Evolutionary conservation across 2,113 vertebrate species (phyloP).

Genomic region (Falco punctatus): DNA sequence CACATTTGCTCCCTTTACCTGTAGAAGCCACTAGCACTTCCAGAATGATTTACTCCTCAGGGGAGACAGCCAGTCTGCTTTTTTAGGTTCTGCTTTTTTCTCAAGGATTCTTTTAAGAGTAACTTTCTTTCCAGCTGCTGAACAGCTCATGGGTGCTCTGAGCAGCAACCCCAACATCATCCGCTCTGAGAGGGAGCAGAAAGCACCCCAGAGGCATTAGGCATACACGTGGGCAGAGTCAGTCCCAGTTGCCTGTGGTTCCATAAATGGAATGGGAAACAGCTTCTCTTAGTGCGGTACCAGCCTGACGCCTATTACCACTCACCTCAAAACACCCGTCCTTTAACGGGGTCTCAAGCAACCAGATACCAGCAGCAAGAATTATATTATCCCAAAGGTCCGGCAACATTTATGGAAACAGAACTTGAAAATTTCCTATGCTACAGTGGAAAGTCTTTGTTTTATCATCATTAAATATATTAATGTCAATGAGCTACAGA

Average conservation of each 20-base stretch:
- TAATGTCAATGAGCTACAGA: not conserved
- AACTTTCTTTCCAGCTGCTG: not conserved
- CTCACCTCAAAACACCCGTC: not conserved
- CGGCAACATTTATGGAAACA: not conserved
- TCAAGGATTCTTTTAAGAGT: not conserved
- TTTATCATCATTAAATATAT: not conserved
- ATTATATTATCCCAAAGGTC: not conserved
- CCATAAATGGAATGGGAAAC: not conserved
- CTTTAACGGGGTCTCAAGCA: not conserved
- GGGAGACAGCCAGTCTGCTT: not conserved
- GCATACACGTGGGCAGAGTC: not conserved
- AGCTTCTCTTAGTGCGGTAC: not conserved
- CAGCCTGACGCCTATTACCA: not conserved
- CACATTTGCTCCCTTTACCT: not conserved
- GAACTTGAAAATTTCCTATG: not conserved
- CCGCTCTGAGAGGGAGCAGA: not conserved
- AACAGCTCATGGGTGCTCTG: not conserved
- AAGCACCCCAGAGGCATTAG: not conserved
- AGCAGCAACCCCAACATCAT: not conserved
- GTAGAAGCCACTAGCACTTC: not conserved
- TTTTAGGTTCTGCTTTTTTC: not conserved
- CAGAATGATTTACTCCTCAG: not conserved
- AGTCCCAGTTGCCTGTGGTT: not conserved
- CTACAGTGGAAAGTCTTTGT: not conserved
- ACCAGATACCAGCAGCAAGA: not conserved